These are phyloP conservation scores for Camponotus floridanus DNA, from an alignment of 1,140 invertebrate species.

Conservation along the genomic window DNA sequence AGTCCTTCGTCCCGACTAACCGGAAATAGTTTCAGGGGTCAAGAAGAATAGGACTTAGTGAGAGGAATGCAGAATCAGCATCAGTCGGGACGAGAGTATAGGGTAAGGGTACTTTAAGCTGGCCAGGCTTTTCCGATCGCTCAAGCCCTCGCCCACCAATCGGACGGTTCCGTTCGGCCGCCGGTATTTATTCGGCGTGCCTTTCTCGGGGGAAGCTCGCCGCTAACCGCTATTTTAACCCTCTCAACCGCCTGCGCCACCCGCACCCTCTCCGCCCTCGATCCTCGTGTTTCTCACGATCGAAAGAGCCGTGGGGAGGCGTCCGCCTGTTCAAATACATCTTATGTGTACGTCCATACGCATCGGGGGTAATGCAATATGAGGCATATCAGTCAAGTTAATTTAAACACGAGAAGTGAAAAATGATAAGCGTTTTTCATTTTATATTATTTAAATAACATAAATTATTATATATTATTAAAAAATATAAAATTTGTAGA, in stretches of 20 bases:
- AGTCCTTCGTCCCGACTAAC: slow-evolving; percentile 33
- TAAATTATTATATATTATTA: not conserved
- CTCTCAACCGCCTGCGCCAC: not conserved
- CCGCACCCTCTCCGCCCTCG: not conserved
- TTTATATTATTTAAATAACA: not conserved
- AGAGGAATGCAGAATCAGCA: slow-evolving; percentile 61
- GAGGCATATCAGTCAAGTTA: not conserved
- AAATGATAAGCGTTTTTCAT: not conserved
- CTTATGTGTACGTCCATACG: not conserved
- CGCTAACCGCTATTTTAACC: slow-evolving; percentile 63
- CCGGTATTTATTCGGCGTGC: slow-evolving; percentile 58
- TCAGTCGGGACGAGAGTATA: slow-evolving; percentile 2
- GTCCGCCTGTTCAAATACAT: slow-evolving; percentile 34
- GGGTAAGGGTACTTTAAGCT: slow-evolving; percentile 23
- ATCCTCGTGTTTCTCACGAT: slow-evolving; percentile 51
- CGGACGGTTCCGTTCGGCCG: slow-evolving; percentile 42
- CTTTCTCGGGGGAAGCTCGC: slow-evolving; percentile 12
- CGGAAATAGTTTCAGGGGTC: slow-evolving; percentile 56
- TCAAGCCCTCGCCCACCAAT: slow-evolving; percentile 51
- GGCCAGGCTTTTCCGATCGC: slow-evolving; percentile 47
- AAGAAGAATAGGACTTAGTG: slow-evolving; percentile 60
- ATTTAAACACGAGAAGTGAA: not conserved
- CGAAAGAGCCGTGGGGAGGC: slow-evolving; percentile 24
- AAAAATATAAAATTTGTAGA: not conserved
- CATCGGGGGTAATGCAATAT: not conserved